Base-by-base conservation (phyloP, 1,140 invertebrate genomes). In the Microvelia longipes region DNA sequence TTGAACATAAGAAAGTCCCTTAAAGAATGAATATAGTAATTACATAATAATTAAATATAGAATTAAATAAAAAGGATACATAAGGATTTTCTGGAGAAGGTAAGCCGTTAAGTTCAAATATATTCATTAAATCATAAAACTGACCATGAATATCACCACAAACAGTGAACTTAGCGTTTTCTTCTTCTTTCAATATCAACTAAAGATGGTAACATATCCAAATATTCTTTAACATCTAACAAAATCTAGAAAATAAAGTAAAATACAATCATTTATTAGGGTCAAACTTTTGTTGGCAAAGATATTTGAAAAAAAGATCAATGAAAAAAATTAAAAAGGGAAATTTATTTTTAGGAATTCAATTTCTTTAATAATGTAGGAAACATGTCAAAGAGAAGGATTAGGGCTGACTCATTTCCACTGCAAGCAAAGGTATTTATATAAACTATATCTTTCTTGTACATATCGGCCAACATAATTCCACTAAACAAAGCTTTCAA, bases 101-200 rank as follows among this genome's bases (percentile, higher is more conserved):
- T 61, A 96, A 80, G 14, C 96, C 96, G 82, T 99, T 99, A 61
- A 98, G 82, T 77, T 95, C 84, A 82, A 99, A 99, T 74, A 99
- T 98, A 82, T 99, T 98, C 82, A 98, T 86, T 65, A 99, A 81
- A 83, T 99, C 98, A 81, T 96, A 99, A 82, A 88, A 99, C 81
- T 99, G 98, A 27, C 98, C 98, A 81, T 99, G 97, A 75, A 99
- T 95, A 81, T 99, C 98, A n/a, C 98, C 98, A 82, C 97, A 99
- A 68, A 99, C 90, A 29, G 97, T 99, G 80, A 99, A 99, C 83
- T 98, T 98, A 66, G 88, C 84, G 62, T 91, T 85, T 78, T 92
- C 88, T 11, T 88, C 87, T n/a, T 73, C 99, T 90, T 71, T 83
- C 84, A 65, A 99, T 90, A 78, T 99, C 91, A 0, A 99, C 87